Base-by-base conservation (phyloP, 2,888 invertebrate species). In the Empis stercorea region DNA sequence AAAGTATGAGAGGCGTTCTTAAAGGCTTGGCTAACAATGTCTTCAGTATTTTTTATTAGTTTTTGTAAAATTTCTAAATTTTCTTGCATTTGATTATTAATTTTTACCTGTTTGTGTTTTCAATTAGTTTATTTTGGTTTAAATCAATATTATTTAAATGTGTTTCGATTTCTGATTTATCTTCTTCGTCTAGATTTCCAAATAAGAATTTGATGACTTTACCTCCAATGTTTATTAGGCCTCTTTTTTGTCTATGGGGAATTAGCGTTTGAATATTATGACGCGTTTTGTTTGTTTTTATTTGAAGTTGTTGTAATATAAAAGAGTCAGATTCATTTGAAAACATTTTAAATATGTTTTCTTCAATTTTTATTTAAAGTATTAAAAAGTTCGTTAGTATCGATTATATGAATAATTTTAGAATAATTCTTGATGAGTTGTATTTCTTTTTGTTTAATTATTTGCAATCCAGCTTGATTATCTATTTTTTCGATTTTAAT, bases 181-280 rank as follows among this genome's bases (percentile, higher is more conserved):
- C 48, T 11, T 44, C 41, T 30, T 54, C 47, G 44, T 54, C 51
- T 50, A 49, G 49, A 27, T 49, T 51, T 34, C 48, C 51, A 32
- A 39, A 50, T 32, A 52, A 32, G 41, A 48, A 54, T 32, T 51
- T 48, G 20, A 49, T 20, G 30, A 46, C 42, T 10, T 15, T 38
- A 27, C 51, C 52, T 27, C 46, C 23, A 20, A 52, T 32, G 23
- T 51, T 48, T 15, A 51, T 27, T 34, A 52, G 46, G 30, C 49
- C 52, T 49, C 48, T 45, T 41, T 43, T 50, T 13, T 49, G 44
- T 36, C 47, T 36, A 30, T 47, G 42, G 44, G 9, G 9, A 13
- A 32, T 32, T 32, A 9, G 32, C 10, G 32, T 32, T 32, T 32
- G 10, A 32, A 32, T 32, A 13, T 4, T 32, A 13, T 32, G 32